phyloP scores from a whole-genome alignment of 2,797 vertebrate species.

The Ataeniobius toweri region DNA sequence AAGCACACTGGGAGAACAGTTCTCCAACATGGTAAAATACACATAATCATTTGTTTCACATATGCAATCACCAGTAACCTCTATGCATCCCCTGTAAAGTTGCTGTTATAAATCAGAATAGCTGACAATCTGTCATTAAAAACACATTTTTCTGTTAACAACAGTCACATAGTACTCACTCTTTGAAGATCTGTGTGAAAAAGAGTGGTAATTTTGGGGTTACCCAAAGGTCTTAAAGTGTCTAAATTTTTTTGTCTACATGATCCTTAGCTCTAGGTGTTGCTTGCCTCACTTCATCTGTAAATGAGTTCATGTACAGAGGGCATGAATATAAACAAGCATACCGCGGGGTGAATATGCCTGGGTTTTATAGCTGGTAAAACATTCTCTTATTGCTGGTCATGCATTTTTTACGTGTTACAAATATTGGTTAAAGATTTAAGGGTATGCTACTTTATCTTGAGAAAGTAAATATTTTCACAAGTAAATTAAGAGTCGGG shows the following conservation, averaged over 20 bases:
- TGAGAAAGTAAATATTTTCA: background rate
- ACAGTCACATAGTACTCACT: constrained; percentile 15
- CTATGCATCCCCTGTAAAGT: background rate
- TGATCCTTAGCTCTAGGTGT: constrained; percentile 31
- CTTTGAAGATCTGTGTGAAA: constrained; percentile 14
- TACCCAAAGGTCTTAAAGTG: constrained; percentile 27
- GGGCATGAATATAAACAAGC: constrained; percentile 2
- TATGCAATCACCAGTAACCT: background rate
- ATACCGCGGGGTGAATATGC: constrained; percentile 1
- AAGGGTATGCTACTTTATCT: background rate
- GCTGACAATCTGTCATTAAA: background rate
- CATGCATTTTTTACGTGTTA: background rate
- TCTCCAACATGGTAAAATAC: background rate
- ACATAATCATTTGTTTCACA: background rate
- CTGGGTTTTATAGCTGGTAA: background rate
- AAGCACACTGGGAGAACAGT: background rate
- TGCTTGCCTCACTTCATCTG: background rate
- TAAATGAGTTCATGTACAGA: background rate
- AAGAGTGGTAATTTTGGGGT: background rate
- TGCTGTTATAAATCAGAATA: constrained; percentile 5
- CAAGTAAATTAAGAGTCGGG: background rate
- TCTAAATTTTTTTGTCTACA: constrained; percentile 21
- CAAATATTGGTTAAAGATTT: background rate
- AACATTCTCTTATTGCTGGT: background rate
- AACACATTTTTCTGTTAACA: constrained; percentile 13